Evolutionary conservation across 2,888 invertebrate genomes (phyloP).

Genomic region (Celastrina argiolus): DNA sequence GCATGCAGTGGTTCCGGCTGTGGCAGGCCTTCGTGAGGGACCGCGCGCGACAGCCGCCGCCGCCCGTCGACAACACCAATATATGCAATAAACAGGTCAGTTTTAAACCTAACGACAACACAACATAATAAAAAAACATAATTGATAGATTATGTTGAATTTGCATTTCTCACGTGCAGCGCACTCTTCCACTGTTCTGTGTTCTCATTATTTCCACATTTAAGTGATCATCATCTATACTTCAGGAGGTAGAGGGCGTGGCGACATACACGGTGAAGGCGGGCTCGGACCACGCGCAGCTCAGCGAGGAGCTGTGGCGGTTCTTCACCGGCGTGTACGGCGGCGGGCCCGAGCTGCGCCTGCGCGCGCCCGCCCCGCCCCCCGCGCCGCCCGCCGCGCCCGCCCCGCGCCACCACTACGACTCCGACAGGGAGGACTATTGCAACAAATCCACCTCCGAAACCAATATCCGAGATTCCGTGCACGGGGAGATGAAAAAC

Average conservation of each 20-base stretch:
- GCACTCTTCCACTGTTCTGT: too few species aligned
- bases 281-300: conserved; percentile 84
- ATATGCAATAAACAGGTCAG: conserved; percentile 80
- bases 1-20: conserved; percentile 91
- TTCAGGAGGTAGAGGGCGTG: conserved; percentile 62
- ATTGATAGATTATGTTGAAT: too few species aligned
- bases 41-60: conserved; percentile 86
- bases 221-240: conserved; percentile 26
- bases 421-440: conserved; percentile 68
- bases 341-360: conserved; percentile 90
- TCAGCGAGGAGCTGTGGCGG: conserved; percentile 91
- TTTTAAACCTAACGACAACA: too few species aligned
- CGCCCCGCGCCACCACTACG: conserved; percentile 44
- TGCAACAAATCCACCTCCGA: conserved; percentile 64
- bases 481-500: conserved; percentile 60
- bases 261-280: conserved; percentile 59
- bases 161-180: too few species aligned
- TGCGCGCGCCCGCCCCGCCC: conserved; percentile 45
- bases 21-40: conserved; percentile 95
- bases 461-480: conserved; percentile 52
- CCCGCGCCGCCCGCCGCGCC: conserved; percentile 28
- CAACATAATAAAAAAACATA: too few species aligned
- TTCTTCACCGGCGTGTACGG: conserved; percentile 92
- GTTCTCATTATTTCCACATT: too few species aligned
- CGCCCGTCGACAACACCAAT: conserved; percentile 91